These are phyloP conservation scores for Nothocercus nigrocapillus DNA, from an alignment of 2,113 vertebrate species.

Conservation along the genomic window DNA sequence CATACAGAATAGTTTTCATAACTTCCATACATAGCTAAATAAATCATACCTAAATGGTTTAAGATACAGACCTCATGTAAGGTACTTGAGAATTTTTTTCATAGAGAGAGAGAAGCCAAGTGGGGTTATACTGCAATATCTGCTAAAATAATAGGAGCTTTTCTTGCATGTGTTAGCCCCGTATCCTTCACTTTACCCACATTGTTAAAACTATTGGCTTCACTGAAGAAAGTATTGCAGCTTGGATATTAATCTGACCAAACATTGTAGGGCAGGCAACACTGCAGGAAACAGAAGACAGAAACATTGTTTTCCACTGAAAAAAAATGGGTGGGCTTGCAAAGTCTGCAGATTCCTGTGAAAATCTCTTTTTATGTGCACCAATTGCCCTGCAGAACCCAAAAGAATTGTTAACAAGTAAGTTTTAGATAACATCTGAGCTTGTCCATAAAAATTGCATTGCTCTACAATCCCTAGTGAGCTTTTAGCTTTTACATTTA, in stretches of 20 bases:
- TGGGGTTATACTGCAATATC: background rate
- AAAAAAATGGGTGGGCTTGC: background rate
- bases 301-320: background rate
- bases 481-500: conserved; percentile 21
- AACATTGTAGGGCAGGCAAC: background rate
- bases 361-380: background rate
- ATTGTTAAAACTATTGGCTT: background rate
- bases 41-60: background rate
- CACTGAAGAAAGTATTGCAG: background rate
- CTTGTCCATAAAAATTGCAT: conserved; percentile 5
- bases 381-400: background rate
- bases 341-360: background rate
- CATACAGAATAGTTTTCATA: background rate
- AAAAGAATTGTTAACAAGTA: background rate
- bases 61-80: background rate
- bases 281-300: background rate
- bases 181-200: background rate
- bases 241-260: background rate
- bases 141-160: background rate
- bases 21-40: background rate
- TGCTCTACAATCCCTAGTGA: background rate
- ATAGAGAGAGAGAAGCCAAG: background rate
- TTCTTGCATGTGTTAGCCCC: background rate
- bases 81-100: background rate
- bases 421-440: background rate